Evolutionary conservation across 2,888 invertebrate genomes (phyloP).

Genomic region (Tetheella fluctuosa): DNA sequence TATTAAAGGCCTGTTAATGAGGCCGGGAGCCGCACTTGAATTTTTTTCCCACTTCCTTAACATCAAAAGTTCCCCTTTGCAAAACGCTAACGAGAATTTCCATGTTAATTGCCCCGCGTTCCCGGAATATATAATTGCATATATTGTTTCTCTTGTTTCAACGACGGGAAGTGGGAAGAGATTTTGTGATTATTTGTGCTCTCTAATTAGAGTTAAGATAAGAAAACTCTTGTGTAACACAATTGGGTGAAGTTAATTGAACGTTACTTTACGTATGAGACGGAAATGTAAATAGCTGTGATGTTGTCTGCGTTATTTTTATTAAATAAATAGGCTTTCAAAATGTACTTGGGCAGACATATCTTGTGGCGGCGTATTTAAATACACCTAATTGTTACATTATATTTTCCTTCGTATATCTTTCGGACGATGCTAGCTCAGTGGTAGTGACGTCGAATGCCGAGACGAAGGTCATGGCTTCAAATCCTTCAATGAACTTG

Average conservation of each 20-base stretch:
- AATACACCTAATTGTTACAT: too few species aligned
- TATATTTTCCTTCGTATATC: too few species aligned
- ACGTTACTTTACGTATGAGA: constrained; percentile 27
- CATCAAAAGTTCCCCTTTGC: constrained; percentile 81
- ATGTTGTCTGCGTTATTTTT: constrained; percentile 14
- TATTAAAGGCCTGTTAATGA: constrained; percentile 78
- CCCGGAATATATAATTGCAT: constrained; percentile 78
- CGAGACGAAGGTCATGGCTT: too few species aligned
- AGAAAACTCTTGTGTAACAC: constrained; percentile 54
- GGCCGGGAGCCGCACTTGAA: constrained; percentile 67
- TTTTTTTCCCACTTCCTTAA: constrained; percentile 74
- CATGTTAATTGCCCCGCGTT: constrained; percentile 77
- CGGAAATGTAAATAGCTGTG: constrained; percentile 15
- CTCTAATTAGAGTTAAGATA: constrained; percentile 61
- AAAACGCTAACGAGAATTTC: constrained; percentile 77
- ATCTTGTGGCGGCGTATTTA: too few species aligned
- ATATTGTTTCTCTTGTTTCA: constrained; percentile 72
- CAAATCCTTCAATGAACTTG: too few species aligned
- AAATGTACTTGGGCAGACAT: too few species aligned
- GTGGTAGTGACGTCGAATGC: too few species aligned
- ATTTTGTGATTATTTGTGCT: constrained; percentile 67
- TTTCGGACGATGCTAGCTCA: too few species aligned
- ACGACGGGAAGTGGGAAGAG: constrained; percentile 56
- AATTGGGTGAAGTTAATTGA: constrained; percentile 53
- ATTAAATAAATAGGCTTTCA: background rate